Evolutionary conservation across 2,888 invertebrate genomes (phyloP).

Genomic region (Phorcus lineatus): DNA sequence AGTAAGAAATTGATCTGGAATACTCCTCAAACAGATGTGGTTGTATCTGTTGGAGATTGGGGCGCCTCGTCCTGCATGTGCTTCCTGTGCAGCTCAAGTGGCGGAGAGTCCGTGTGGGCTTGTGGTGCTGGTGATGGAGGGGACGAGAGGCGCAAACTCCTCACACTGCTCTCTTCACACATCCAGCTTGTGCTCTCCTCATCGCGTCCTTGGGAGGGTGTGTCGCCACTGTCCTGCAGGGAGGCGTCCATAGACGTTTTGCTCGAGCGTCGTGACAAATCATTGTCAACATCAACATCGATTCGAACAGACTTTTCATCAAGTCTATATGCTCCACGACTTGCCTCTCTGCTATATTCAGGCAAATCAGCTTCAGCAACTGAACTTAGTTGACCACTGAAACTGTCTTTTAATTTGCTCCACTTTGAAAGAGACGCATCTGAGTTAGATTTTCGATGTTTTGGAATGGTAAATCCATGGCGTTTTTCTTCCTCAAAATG

Average conservation of each 20-base stretch:
- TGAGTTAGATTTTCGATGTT: not conserved
- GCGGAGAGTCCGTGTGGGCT: no score
- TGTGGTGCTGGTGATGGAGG: no score
- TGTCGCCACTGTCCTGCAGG: not conserved
- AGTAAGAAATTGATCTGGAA: no score
- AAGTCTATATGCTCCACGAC: not conserved
- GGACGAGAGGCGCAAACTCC: conserved; percentile 31
- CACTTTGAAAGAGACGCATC: not conserved
- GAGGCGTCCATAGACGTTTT: not conserved
- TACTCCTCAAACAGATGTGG: not conserved
- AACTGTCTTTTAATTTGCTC: conserved; percentile 1
- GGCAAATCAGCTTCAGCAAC: not conserved
- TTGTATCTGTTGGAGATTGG: not conserved
- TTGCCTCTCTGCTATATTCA: not conserved
- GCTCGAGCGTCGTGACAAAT: not conserved
- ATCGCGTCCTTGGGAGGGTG: not conserved
- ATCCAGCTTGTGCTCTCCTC: not conserved
- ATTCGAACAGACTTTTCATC: not conserved
- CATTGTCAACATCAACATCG: not conserved
- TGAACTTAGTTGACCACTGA: not conserved
- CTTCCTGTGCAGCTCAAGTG: no score
- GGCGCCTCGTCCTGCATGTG: no score
- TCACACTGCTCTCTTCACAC: not conserved
- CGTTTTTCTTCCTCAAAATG: conserved; percentile 30
- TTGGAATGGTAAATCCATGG: not conserved